Conservation (phyloP, 2,888 invertebrate genomes). For the Hydriomena furcata region DNA sequence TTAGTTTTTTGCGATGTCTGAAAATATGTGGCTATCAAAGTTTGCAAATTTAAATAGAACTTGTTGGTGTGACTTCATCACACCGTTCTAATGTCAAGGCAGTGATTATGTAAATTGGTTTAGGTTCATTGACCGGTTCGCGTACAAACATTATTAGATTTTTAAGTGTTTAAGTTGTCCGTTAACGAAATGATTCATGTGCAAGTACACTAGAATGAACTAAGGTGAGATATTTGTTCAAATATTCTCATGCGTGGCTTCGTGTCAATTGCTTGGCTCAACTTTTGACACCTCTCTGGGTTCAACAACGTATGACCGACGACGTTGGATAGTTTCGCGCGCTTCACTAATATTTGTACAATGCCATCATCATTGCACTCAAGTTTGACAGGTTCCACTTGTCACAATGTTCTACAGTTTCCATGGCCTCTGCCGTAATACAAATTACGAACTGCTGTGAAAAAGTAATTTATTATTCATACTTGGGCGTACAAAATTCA, state of each 20-base stretch:
- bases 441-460: too few species aligned
- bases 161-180: slow-evolving; percentile 69
- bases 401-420: slow-evolving; percentile 8
- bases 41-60: slow-evolving; percentile 17
- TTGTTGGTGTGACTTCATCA: slow-evolving; percentile 24
- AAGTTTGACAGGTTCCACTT: slow-evolving; percentile 38
- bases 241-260: slow-evolving; percentile 78
- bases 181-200: slow-evolving; percentile 81
- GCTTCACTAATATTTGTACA: slow-evolving; percentile 65
- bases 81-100: slow-evolving; percentile 42
- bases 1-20: slow-evolving; percentile 4
- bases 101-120: slow-evolving; percentile 64
- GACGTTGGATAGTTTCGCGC: slow-evolving; percentile 61
- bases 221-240: slow-evolving; percentile 74
- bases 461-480: background rate
- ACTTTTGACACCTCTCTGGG: slow-evolving; percentile 75
- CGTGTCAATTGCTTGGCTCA: slow-evolving; percentile 71
- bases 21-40: slow-evolving; percentile 7
- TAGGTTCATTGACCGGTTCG: slow-evolving; percentile 54
- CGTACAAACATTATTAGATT: slow-evolving; percentile 59
- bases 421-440: background rate
- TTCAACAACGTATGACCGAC: slow-evolving; percentile 54
- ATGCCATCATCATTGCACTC: slow-evolving; percentile 55
- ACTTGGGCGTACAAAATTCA: slow-evolving; percentile 6
- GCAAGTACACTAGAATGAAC: slow-evolving; percentile 76